These are phyloP conservation scores for Psilopsiagon aurifrons DNA, from an alignment of 2,113 vertebrate genomes.

Conservation along the genomic window DNA sequence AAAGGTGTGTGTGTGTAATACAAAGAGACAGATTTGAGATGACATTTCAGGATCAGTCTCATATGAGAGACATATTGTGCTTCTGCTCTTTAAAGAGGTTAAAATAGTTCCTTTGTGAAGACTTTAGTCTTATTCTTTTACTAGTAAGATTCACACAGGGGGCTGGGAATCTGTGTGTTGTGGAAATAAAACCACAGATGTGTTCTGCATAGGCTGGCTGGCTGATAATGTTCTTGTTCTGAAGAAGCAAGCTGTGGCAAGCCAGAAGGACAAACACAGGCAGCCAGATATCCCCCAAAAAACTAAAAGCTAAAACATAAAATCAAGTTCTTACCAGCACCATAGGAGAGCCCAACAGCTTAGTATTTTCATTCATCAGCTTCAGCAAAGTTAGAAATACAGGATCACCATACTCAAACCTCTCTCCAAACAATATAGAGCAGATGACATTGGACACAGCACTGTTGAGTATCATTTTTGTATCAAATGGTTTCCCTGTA, in stretches of 20 bases:
- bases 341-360: constrained; percentile 51
- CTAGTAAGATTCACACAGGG: background rate
- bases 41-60: background rate
- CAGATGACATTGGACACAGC: constrained; percentile 75
- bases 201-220: background rate
- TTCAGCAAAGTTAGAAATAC: constrained; percentile 60
- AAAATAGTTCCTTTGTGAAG: background rate
- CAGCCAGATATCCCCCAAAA: fast-evolving
- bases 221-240: background rate
- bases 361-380: constrained; percentile 60
- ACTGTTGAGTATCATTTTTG: constrained; percentile 54
- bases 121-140: background rate
- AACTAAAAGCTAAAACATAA: background rate
- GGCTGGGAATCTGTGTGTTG: background rate
- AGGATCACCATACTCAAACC: constrained; percentile 74
- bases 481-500: constrained; percentile 68
- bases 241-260: background rate
- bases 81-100: background rate
- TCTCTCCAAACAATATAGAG: constrained; percentile 72
- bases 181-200: background rate
- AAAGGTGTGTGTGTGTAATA: background rate
- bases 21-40: background rate
- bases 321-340: constrained; percentile 63
- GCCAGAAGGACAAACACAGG: background rate
- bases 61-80: background rate